These are phyloP conservation scores for Uloborus diversus DNA, from an alignment of 1,140 invertebrate genomes.

Conservation along the genomic window DNA sequence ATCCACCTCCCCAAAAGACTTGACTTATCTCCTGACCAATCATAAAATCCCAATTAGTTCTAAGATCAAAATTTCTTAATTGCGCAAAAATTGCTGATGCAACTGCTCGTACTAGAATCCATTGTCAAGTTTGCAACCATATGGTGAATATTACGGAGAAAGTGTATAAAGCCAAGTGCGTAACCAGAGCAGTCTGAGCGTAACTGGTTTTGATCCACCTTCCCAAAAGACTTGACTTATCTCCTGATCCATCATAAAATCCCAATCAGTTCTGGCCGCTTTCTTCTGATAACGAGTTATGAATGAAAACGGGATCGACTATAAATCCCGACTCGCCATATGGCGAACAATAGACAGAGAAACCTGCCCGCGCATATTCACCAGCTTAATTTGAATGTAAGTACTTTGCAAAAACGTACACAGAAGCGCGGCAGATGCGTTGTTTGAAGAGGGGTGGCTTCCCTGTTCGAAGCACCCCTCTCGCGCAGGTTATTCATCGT, in stretches of 20 bases:
- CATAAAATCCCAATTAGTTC: neutral
- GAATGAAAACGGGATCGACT: neutral
- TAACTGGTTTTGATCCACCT: neutral
- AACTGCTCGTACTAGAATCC: neutral
- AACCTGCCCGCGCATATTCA: neutral
- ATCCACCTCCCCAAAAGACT: too few species aligned
- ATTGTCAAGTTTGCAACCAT: neutral
- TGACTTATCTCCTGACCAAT: too few species aligned
- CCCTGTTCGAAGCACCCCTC: neutral
- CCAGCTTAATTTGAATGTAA: slow-evolving; percentile 1
- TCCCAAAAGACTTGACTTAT: neutral
- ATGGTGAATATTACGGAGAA: neutral
- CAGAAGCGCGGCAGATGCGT: neutral
- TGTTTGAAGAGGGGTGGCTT: neutral
- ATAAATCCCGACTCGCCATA: slow-evolving; percentile 1
- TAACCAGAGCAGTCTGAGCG: neutral
- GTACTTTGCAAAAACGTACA: slow-evolving; percentile 6
- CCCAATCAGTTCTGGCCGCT: neutral
- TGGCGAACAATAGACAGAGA: neutral
- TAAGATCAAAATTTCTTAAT: neutral
- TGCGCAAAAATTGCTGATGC: neutral
- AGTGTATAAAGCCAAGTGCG: neutral
- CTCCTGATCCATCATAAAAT: neutral
- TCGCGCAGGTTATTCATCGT: neutral
- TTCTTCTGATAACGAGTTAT: slow-evolving; percentile 8